These are phyloP conservation scores for Agonopterix heracliana DNA, from an alignment of 2,888 invertebrate species.

Conservation along the genomic window DNA sequence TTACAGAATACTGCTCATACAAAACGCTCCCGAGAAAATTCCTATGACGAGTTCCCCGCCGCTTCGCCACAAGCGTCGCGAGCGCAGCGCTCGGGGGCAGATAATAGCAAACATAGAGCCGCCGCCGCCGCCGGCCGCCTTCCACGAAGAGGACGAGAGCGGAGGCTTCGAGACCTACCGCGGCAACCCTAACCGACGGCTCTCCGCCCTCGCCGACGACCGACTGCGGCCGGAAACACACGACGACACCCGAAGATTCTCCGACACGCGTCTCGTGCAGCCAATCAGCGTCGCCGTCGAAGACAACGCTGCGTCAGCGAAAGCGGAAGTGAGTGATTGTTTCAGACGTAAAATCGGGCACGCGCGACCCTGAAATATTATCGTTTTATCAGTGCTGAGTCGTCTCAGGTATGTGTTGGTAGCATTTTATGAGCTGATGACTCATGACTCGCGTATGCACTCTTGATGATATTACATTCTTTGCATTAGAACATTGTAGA, in stretches of 20 bases:
- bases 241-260: conserved; percentile 28
- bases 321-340: background rate
- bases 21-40: conserved; percentile 91
- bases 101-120: conserved; percentile 81
- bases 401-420: too few relatives aligned
- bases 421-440: too few relatives aligned
- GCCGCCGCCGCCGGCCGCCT: conserved; percentile 50
- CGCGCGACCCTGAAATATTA: too few relatives aligned
- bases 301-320: conserved; percentile 46
- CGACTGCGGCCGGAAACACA: conserved; percentile 43
- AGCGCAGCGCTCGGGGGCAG: conserved; percentile 70
- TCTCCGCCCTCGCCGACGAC: conserved; percentile 43
- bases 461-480: too few relatives aligned
- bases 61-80: conserved; percentile 48
- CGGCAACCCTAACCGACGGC: conserved; percentile 50
- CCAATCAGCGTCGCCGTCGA: conserved; percentile 19
- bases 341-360: background rate
- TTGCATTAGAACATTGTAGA: too few relatives aligned
- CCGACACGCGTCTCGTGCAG: conserved; percentile 30
- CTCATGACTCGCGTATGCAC: too few relatives aligned
- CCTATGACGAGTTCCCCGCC: conserved; percentile 70
- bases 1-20: conserved; percentile 90
- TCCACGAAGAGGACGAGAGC: conserved; percentile 71
- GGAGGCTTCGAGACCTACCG: conserved; percentile 70
- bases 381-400: too few relatives aligned